A percentile compares a stretch with the other conserved stretches of the same genome.
Conservation (phyloP, 2,113 vertebrate genomes). For the Sprattus sprattus region DNA sequence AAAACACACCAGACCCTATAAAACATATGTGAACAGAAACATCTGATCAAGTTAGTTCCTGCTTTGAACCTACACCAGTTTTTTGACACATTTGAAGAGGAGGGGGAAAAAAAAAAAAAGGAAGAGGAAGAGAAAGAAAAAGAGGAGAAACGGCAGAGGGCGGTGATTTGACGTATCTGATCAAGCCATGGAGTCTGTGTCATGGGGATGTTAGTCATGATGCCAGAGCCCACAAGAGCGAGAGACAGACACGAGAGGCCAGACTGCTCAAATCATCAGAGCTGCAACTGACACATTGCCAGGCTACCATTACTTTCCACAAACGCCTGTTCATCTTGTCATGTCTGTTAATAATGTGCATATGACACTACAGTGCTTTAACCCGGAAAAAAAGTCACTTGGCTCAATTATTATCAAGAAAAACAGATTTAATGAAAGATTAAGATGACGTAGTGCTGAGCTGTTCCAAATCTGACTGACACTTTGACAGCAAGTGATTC, state of each 20-base stretch:
- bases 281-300: neutral
- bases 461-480: neutral
- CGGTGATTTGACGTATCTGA: neutral
- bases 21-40: neutral
- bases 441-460: neutral
- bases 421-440: neutral
- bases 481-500: neutral
- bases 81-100: neutral
- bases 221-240: neutral
- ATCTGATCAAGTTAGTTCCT: neutral
- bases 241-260: neutral
- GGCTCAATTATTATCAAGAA: neutral
- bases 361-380: neutral
- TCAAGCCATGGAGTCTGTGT: conserved; percentile 21
- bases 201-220: conserved; percentile 44
- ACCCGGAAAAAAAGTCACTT: neutral
- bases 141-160: neutral
- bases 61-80: neutral
- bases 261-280: neutral
- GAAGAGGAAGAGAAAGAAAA: neutral
- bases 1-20: neutral
- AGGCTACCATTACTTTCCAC: neutral
- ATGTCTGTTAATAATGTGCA: neutral
- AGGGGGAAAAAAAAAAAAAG: neutral
- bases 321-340: neutral